A percentile compares a stretch with the other conserved stretches of the same genome.
Conservation (phyloP, 2,797 vertebrate species). For the Atherinosoma microstoma region DNA sequence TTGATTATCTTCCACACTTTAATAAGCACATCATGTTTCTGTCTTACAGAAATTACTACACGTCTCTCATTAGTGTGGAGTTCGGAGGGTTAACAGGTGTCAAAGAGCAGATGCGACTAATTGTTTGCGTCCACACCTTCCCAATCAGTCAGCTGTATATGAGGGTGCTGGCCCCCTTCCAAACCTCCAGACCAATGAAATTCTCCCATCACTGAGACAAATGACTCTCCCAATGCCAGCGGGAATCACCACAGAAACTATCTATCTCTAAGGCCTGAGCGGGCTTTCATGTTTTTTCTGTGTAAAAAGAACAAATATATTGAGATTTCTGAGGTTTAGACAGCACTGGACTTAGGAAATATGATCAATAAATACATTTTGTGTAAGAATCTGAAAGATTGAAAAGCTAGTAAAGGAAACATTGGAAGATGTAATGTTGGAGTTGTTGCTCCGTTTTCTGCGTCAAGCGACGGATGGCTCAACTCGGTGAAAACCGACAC, state of each 20-base stretch:
- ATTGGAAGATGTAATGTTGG: background rate
- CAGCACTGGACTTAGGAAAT: background rate
- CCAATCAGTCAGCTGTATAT: slow-evolving; percentile 62
- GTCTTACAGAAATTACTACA: slow-evolving; percentile 57
- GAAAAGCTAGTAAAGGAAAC: background rate
- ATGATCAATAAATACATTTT: background rate
- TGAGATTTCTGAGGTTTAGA: background rate
- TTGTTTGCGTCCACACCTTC: slow-evolving; percentile 66
- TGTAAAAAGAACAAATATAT: background rate
- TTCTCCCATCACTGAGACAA: slow-evolving; percentile 39
- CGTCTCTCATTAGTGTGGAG: slow-evolving; percentile 57
- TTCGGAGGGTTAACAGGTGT: slow-evolving; percentile 72
- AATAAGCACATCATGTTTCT: slow-evolving; percentile 56
- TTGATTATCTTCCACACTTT: slow-evolving; percentile 45
- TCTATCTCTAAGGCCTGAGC: slow-evolving; percentile 25
- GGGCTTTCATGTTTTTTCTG: background rate
- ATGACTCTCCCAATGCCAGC: slow-evolving; percentile 43
- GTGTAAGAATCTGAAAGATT: background rate
- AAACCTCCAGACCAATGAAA: slow-evolving; percentile 45
- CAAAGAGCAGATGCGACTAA: slow-evolving; percentile 63
- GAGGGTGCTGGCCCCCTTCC: slow-evolving; percentile 63
- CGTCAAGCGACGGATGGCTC: too few relatives aligned
- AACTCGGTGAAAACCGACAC: too few relatives aligned
- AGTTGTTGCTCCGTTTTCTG: too few relatives aligned
- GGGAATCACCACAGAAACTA: slow-evolving; percentile 32